Percentiles rank a stretch among this genome's conserved stretches.
These are phyloP conservation scores for Ibidorhyncha struthersii DNA, from an alignment of 2,113 vertebrate genomes.

Conservation along the genomic window DNA sequence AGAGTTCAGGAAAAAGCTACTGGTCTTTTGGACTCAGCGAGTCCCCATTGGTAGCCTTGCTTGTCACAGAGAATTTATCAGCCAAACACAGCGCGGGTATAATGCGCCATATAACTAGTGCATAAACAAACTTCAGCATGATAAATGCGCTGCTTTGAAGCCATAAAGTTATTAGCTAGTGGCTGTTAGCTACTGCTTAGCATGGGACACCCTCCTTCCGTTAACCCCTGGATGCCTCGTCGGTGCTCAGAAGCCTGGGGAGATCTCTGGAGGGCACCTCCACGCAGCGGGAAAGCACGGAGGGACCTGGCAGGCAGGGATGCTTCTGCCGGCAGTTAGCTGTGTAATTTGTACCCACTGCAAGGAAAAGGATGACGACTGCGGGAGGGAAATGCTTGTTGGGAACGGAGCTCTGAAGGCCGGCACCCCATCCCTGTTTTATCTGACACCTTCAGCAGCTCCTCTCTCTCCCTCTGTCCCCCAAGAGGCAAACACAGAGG, in stretches of 20 bases:
- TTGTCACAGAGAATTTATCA: slow-evolving; percentile 79
- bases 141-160: slow-evolving; percentile 85
- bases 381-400: neutral
- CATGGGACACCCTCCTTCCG: slow-evolving; percentile 34
- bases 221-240: slow-evolving; percentile 43
- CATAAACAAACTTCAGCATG: slow-evolving; percentile 89
- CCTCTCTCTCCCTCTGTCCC: neutral
- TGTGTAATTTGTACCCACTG: neutral
- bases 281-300: fast-evolving
- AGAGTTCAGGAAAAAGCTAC: slow-evolving; percentile 73
- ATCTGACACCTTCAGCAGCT: neutral
- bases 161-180: slow-evolving; percentile 88
- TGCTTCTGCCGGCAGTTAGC: neutral
- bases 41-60: slow-evolving; percentile 54
- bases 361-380: neutral
- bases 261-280: neutral
- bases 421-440: neutral
- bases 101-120: slow-evolving; percentile 81
- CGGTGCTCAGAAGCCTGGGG: neutral
- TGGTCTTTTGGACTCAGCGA: slow-evolving; percentile 69
- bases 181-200: slow-evolving; percentile 74
- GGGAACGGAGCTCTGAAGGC: neutral
- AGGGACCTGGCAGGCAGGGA: neutral
- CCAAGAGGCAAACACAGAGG: neutral
- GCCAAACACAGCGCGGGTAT: slow-evolving; percentile 76